Conservation (phyloP, 2,797 vertebrate genomes). For the Lophius americanus region DNA sequence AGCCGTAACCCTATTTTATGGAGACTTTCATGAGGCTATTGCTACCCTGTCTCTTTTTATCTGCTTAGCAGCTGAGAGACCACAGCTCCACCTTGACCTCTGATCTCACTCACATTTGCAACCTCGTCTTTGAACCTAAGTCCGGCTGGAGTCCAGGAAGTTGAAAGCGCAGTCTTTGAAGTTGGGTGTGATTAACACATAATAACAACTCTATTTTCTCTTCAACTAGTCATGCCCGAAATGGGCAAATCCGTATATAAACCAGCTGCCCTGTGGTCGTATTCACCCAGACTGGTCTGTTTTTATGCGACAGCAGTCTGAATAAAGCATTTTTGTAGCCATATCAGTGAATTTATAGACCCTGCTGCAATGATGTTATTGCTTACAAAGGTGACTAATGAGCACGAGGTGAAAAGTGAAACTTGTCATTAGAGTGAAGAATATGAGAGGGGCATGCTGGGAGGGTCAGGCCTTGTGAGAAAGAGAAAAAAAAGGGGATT, state of each 20-base stretch:
- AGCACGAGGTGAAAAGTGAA: constrained; percentile 73
- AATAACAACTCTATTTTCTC: constrained; percentile 51
- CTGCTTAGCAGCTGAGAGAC: constrained; percentile 62
- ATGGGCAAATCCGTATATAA: constrained; percentile 12
- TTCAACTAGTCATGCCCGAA: constrained; percentile 57
- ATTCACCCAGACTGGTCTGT: constrained; percentile 12
- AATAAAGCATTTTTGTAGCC: constrained; percentile 54
- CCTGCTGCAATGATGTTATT: constrained; percentile 47
- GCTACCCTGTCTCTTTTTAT: constrained; percentile 69
- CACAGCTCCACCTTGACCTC: constrained; percentile 55
- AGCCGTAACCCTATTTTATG: constrained; percentile 74
- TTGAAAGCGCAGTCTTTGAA: constrained; percentile 69
- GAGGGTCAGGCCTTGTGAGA: constrained; percentile 63
- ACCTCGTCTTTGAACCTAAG: constrained; percentile 54
- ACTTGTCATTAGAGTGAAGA: constrained; percentile 70
- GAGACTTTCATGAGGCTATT: constrained; percentile 66
- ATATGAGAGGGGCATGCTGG: constrained; percentile 47
- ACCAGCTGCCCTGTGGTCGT: constrained; percentile 33
- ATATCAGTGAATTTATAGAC: constrained; percentile 62
- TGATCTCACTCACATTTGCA: constrained; percentile 61
- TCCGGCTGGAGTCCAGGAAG: constrained; percentile 68
- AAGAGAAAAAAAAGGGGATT: constrained; percentile 40
- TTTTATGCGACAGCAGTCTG: constrained; percentile 43
- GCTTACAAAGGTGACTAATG: constrained; percentile 73
- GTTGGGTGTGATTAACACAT: constrained; percentile 62